These are phyloP conservation scores for Nowickia ferox DNA, from an alignment of 2,888 invertebrate species.

Conservation along the genomic window DNA sequence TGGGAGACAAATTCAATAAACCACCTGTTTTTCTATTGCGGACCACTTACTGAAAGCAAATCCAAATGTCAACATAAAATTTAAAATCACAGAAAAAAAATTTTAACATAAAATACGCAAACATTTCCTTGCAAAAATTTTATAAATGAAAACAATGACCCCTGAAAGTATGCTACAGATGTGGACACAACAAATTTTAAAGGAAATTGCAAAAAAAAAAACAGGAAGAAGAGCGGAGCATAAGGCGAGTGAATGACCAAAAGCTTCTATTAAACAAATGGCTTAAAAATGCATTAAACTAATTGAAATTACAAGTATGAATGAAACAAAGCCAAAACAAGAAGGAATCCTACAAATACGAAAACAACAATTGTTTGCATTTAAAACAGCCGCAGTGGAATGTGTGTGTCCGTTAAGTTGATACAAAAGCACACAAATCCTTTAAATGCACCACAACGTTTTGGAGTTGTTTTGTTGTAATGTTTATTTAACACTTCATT, in stretches of 20 bases:
- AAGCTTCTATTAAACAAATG: slow-evolving; percentile 79
- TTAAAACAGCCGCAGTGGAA: slow-evolving; percentile 7
- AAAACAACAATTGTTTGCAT: slow-evolving; percentile 53
- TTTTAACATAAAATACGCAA: slow-evolving; percentile 6
- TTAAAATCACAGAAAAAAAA: slow-evolving; percentile 31
- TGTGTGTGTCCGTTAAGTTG: neutral
- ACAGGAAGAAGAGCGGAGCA: neutral
- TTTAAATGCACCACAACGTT: slow-evolving; percentile 50
- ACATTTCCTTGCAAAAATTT: neutral
- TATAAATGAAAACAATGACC: slow-evolving; percentile 58
- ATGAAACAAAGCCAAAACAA: slow-evolving; percentile 62
- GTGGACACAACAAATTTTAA: slow-evolving; percentile 25
- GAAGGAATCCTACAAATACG: slow-evolving; percentile 4
- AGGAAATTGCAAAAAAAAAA: neutral
- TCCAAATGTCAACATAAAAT: slow-evolving; percentile 61
- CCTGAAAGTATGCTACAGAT: slow-evolving; percentile 58
- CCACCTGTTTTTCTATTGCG: neutral
- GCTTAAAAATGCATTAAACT: slow-evolving; percentile 80
- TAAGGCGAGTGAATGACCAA: slow-evolving; percentile 37
- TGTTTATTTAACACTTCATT: slow-evolving; percentile 61
- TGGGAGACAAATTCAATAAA: neutral
- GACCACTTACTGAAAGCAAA: slow-evolving; percentile 29
- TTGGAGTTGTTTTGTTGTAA: slow-evolving; percentile 27
- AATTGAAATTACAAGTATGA: slow-evolving; percentile 80
- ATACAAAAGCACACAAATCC: slow-evolving; percentile 34